Base-by-base conservation (phyloP, 2,888 invertebrate species). In the Calliopum simillimum region DNA sequence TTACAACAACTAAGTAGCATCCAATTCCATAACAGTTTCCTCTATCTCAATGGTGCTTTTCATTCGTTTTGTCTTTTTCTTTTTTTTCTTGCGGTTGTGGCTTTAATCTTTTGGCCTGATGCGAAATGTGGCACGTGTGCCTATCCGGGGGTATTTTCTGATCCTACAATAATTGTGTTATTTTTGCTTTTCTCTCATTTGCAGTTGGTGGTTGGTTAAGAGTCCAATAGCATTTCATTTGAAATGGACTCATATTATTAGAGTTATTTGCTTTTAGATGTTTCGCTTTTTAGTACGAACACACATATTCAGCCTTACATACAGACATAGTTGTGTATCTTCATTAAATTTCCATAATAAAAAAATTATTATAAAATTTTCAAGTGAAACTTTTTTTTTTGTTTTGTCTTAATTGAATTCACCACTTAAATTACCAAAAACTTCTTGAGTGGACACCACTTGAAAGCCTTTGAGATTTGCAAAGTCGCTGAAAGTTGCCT, bases 141-240 rank as follows among this genome's bases (percentile, higher is more conserved):
- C 16, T 44, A 14, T n/a, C 43, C 58, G 68, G 55, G 16, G 55
- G 12, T 56, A 43, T 14, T 21, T 44, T 47, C 47, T 12, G 25
- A n/a, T 43, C 61, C 64, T 51, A 41, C 74, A 73, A 69, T 71
- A 71, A 73, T 76, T 75, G 64, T 73, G 68, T 74, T 75, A 80
- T 70, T 72, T 67, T 69, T 69, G 67, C 69, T 69, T 69, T 72
- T 69, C 69, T 44, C 62, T 72, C 44, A 55, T 71, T 51, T 25
- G 55, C n/a, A n/a, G n/a, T n/a, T n/a, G n/a, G n/a, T n/a, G n/a
- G n/a, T n/a, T n/a, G n/a, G n/a, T n/a, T n/a, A n/a, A n/a, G n/a
- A n/a, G 16, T 33, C 44, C 41, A 33, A 51, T 14, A 4, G 2
- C 4, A 16, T 19, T 51, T 13, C 21, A 2, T 51, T 21, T 16